Percentiles rank a stretch among this genome's conserved stretches.
Conservation (phyloP, 2,888 invertebrate genomes). For the Pyrrhia umbra region DNA sequence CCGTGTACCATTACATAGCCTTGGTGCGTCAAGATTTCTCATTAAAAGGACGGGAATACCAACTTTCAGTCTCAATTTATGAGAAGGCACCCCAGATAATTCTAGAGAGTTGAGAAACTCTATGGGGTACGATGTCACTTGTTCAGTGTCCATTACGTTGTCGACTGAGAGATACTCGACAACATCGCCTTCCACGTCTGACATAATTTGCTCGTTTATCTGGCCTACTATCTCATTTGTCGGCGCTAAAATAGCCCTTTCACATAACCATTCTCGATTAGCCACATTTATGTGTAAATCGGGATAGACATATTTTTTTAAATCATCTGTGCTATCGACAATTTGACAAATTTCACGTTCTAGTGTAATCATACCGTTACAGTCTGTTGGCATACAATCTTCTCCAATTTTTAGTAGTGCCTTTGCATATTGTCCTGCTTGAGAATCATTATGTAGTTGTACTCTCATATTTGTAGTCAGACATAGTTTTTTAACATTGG, state of each 20-base stretch:
- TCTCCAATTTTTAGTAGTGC: neutral
- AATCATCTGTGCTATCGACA: neutral
- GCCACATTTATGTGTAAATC: conserved; percentile 55
- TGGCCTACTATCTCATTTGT: conserved; percentile 61
- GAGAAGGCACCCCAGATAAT: too few species aligned
- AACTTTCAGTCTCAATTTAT: too few species aligned
- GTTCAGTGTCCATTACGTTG: conserved; percentile 40
- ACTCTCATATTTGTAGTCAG: conserved; percentile 47
- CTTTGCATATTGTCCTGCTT: conserved; percentile 42
- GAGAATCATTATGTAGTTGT: conserved; percentile 50
- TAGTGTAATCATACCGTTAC: conserved; percentile 1
- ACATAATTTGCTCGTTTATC: conserved; percentile 62
- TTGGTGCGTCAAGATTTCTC: too few species aligned
- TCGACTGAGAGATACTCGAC: conserved; percentile 54
- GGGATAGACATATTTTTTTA: conserved; percentile 39
- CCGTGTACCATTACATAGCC: too few species aligned
- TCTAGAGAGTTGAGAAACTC: too few species aligned
- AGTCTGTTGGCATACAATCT: neutral
- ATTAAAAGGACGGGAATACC: too few species aligned
- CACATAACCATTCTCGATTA: conserved; percentile 59
- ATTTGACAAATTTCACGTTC: neutral
- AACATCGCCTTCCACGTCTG: conserved; percentile 40
- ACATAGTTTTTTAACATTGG: conserved; percentile 49
- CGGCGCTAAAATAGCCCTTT: conserved; percentile 52
- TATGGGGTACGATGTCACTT: too few species aligned